Base-by-base conservation (phyloP, 2,113 vertebrate species). In the Albula glossodonta region DNA sequence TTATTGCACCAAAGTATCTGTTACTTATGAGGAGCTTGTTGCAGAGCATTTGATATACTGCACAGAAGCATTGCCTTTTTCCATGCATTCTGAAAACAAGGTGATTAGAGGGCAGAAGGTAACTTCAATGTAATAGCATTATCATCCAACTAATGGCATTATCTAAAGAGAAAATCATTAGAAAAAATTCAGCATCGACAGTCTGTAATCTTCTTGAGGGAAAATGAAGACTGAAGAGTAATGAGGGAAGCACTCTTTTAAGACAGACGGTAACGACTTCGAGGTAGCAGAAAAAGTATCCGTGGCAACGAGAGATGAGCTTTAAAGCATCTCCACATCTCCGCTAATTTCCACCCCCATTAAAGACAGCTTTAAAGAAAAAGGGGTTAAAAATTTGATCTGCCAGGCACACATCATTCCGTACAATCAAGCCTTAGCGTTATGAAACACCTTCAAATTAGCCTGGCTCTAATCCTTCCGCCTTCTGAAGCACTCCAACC, bases 11-110 rank as follows among this genome's bases (percentile, higher is more conserved):
- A 12, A 56, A 56, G 53, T 9, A 12, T 9, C 7, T 7, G 53
- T 56, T 12, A 9, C 7, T 56, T 7, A 56, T 56, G 89, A 98
- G 95, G 2, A 41, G 31, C 31, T 41, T 41, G 31, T 41, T 41
- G 31, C 31, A 98, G 95, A 15, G 97, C 96, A 56, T 56, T 7
- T 56, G 92, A 99, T 98, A 90, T 99, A 97, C 94, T 99, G 70
- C n/a, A 74, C 25, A 74, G 7, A 25, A 74, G 70, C 6, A 74
- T 74, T 74, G 19, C n/a, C n/a, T 74, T 74, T 74, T 31, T 7
- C 7, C 22, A 31, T 74, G 70, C 70, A 74, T 74, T 74, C 8
- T 7, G n/a, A 74, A 74, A 22, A 74, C 70, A 31, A n/a, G 70
- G n/a, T n/a, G 9, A 74, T 74, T 74, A 31, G 5, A 22, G 70